Percentiles rank a stretch among this genome's conserved stretches.
These are phyloP conservation scores for Formica aserva DNA, from an alignment of 2,888 invertebrate species.

Conservation along the genomic window DNA sequence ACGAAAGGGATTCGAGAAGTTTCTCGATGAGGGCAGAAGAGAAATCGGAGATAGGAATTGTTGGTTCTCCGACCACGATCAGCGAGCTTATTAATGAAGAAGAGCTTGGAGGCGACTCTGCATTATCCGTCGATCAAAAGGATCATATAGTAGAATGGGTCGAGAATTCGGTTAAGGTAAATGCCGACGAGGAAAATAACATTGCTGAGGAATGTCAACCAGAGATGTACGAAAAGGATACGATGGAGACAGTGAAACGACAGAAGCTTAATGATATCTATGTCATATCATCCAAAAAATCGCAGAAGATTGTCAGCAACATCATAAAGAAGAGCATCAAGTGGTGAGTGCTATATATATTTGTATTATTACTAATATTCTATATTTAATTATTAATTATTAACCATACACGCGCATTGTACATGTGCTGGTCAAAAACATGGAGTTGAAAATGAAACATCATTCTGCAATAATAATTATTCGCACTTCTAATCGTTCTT, in stretches of 20 bases:
- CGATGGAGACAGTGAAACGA: conserved; percentile 68
- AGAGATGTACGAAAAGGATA: conserved; percentile 53
- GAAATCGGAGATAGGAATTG: conserved; percentile 80
- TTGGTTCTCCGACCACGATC: conserved; percentile 81
- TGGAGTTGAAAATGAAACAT: neutral
- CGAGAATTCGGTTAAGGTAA: conserved; percentile 84
- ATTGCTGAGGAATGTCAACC: conserved; percentile 26
- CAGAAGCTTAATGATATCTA: conserved; percentile 54
- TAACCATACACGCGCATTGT: neutral
- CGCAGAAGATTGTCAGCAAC: conserved; percentile 82
- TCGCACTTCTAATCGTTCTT: neutral
- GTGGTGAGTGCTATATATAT: conserved; percentile 80
- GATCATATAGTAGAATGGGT: conserved; percentile 85
- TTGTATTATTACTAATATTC: neutral
- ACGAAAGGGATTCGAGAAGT: neutral
- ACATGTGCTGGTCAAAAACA: neutral
- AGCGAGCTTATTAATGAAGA: conserved; percentile 81
- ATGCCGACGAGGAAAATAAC: conserved; percentile 63
- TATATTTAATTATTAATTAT: neutral
- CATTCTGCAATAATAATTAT: neutral
- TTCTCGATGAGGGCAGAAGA: conserved; percentile 51
- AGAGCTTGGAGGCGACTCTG: conserved; percentile 77
- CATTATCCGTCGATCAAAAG: conserved; percentile 79
- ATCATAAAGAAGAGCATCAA: conserved; percentile 84
- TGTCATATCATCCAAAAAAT: conserved; percentile 77